These are phyloP conservation scores for Aquatica leii DNA, from an alignment of 2,888 invertebrate genomes.

Conservation along the genomic window DNA sequence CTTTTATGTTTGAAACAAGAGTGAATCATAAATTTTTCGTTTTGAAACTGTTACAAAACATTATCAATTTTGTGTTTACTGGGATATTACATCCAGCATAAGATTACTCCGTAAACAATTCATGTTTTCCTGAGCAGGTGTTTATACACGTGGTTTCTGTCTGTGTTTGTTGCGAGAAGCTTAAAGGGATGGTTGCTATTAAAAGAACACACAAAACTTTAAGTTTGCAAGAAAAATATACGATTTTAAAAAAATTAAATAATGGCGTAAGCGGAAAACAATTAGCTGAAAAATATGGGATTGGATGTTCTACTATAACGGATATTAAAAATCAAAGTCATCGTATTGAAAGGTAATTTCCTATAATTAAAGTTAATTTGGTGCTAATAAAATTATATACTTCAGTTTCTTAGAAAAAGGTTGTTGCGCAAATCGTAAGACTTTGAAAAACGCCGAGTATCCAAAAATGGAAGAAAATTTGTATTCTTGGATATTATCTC, in stretches of 20 bases:
- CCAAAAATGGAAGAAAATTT: constrained; percentile 4
- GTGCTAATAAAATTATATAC: not conserved
- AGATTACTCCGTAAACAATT: too few relatives aligned
- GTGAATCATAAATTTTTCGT: too few relatives aligned
- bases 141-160: too few relatives aligned
- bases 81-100: too few relatives aligned
- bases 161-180: too few relatives aligned
- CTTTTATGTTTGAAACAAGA: too few relatives aligned
- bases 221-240: not conserved
- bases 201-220: not conserved
- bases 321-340: not conserved
- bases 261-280: not conserved
- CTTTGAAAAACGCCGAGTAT: constrained; percentile 3
- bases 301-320: not conserved
- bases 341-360: not conserved
- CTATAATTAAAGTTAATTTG: not conserved
- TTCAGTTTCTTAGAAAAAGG: not conserved
- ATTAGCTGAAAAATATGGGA: not conserved
- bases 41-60: too few relatives aligned
- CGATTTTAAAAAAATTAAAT: not conserved
- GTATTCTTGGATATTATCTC: constrained; percentile 8
- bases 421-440: not conserved
- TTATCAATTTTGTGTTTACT: too few relatives aligned
- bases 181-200: too few relatives aligned
- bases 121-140: too few relatives aligned